Conservation (phyloP, 2,797 vertebrate genomes). For the Cossypha polioptera region DNA sequence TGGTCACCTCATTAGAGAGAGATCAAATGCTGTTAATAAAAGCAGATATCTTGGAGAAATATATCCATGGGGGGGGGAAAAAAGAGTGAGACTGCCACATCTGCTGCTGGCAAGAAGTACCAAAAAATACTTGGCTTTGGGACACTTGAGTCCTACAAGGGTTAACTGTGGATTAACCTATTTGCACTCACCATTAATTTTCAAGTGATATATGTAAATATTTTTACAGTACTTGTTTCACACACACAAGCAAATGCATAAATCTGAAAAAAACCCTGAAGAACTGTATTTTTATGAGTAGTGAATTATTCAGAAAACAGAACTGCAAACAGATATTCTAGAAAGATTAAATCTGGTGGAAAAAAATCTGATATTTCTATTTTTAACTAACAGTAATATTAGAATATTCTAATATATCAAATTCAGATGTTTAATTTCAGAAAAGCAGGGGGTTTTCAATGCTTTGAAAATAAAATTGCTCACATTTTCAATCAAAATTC, state of each 20-base stretch:
- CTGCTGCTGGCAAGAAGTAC: background rate
- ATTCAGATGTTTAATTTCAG: background rate
- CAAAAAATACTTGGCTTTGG: background rate
- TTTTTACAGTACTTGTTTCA: background rate
- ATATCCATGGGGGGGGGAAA: background rate
- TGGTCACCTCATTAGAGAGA: background rate
- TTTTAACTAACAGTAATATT: background rate
- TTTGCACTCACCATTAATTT: background rate
- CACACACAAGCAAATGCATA: background rate
- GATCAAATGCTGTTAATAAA: conserved; percentile 37
- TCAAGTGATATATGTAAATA: background rate
- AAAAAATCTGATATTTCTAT: background rate
- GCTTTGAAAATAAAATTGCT: background rate
- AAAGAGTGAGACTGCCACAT: background rate
- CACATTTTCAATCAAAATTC: background rate
- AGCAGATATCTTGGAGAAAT: background rate
- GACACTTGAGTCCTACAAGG: background rate
- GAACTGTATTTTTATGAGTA: background rate
- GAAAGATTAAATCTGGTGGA: background rate
- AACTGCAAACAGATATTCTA: background rate
- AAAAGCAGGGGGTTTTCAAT: background rate
- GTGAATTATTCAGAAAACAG: background rate
- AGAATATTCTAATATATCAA: background rate
- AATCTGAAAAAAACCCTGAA: background rate
- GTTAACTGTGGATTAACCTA: background rate